These are phyloP conservation scores for Drosophila setifemur DNA, from an alignment of 1,140 invertebrate genomes.

Conservation along the genomic window DNA sequence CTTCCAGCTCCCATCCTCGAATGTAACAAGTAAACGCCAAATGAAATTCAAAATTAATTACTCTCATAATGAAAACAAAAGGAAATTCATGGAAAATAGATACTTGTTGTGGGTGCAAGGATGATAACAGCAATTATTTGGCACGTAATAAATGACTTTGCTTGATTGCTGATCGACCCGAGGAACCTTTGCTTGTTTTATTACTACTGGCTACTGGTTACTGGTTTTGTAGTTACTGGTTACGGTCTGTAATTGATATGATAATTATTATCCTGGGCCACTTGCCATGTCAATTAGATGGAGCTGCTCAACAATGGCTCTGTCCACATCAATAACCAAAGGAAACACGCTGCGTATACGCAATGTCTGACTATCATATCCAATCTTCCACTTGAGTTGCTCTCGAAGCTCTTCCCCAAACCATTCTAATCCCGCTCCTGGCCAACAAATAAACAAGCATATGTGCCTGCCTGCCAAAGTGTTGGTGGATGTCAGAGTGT, in stretches of 20 bases:
- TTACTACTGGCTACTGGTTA: not conserved
- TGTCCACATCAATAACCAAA: conserved; percentile 1
- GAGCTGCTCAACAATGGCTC: conserved; percentile 2
- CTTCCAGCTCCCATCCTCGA: no score
- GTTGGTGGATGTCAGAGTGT: not conserved
- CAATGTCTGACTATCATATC: conserved; percentile 36
- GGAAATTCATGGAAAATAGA: no score
- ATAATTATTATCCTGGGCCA: conserved; percentile 65
- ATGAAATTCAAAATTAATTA: no score
- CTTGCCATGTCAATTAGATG: conserved; percentile 51
- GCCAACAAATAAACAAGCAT: conserved; percentile 26
- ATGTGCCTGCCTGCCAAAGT: conserved; percentile 9
- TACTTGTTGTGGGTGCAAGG: not conserved
- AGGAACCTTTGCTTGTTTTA: not conserved
- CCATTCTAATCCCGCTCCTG: not conserved
- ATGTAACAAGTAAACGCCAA: no score
- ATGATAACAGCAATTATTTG: conserved; percentile 21
- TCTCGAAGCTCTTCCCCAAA: not conserved
- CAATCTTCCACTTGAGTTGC: conserved; percentile 40
- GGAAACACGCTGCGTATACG: conserved; percentile 48
- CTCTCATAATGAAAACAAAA: no score
- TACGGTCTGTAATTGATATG: conserved; percentile 59
- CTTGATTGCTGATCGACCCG: conserved; percentile 6
- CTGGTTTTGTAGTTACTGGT: conserved; percentile 1
- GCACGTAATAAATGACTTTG: conserved; percentile 22